Evolutionary conservation across 1,140 invertebrate species (phyloP).

Genomic region (Meloidogyne floridensis): DNA sequence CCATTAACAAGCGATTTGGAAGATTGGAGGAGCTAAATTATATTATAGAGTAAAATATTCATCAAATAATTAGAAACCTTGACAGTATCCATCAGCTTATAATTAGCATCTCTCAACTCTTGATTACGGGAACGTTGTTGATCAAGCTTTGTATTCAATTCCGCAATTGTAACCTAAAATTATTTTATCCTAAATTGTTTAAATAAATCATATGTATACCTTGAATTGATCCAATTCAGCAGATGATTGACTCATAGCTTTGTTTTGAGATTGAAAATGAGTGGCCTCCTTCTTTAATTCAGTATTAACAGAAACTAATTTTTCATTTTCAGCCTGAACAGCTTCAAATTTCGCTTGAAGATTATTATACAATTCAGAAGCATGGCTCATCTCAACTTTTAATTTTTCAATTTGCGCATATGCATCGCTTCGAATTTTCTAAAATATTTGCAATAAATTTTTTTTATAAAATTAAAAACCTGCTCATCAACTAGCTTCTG

Average conservation of each 20-base stretch:
- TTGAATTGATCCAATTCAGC: not conserved
- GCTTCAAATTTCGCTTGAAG: not conserved
- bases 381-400: not conserved
- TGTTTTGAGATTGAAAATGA: not conserved
- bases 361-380: not conserved
- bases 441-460: not conserved
- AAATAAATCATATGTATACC: not conserved
- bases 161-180: constrained; percentile 11
- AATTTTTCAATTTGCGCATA: not conserved
- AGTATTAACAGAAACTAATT: not conserved
- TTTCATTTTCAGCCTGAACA: not conserved
- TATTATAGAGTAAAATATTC: too few species aligned
- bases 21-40: not conserved
- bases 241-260: not conserved
- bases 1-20: not conserved
- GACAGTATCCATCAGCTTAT: constrained; percentile 33
- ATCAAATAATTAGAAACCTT: constrained; percentile 7
- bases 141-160: constrained; percentile 19
- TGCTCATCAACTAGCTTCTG: not conserved
- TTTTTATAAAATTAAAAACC: not conserved
- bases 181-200: not conserved
- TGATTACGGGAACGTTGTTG: constrained; percentile 14
- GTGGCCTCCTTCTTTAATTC: not conserved
- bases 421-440: not conserved
- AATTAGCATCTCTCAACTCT: constrained; percentile 24